Conservation (phyloP, 1,140 invertebrate species). For the Varroa destructor region DNA sequence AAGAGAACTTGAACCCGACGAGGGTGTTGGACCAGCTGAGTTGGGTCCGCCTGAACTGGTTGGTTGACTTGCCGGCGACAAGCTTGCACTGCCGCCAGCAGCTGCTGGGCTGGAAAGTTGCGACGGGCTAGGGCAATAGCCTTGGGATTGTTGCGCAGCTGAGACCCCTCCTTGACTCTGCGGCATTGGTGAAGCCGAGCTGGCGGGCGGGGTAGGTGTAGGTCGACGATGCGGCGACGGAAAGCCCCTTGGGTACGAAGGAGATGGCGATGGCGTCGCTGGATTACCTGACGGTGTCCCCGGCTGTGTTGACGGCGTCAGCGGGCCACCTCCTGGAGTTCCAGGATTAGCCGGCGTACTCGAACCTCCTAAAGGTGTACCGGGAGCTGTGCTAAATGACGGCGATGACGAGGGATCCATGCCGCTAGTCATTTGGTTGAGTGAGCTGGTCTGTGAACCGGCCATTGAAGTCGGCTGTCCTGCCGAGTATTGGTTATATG, state of each 20-base stretch:
- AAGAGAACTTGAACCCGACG: conserved; percentile 55
- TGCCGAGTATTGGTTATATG: conserved; percentile 17
- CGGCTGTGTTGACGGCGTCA: conserved; percentile 25
- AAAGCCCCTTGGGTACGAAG: conserved; percentile 22
- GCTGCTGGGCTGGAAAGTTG: conserved; percentile 16
- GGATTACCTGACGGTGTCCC: conserved; percentile 17
- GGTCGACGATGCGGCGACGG: conserved; percentile 23
- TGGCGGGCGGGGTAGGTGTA: conserved; percentile 12
- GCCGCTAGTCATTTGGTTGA: conserved; percentile 7
- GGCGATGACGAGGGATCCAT: conserved; percentile 23
- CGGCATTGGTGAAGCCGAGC: conserved; percentile 24
- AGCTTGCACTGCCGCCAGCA: conserved; percentile 9
- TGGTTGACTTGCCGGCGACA: conserved; percentile 14
- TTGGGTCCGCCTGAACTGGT: neutral
- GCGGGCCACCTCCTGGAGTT: conserved; percentile 9
- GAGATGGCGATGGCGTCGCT: conserved; percentile 13
- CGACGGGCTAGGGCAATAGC: conserved; percentile 19
- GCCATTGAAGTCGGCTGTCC: conserved; percentile 10
- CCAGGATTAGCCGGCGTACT: conserved; percentile 19
- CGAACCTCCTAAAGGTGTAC: conserved; percentile 21
- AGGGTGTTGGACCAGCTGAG: neutral
- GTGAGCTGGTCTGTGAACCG: neutral
- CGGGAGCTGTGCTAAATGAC: conserved; percentile 19
- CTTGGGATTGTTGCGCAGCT: conserved; percentile 7
- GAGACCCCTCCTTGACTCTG: neutral